A percentile compares a stretch with the other conserved stretches of the same genome.
These are phyloP conservation scores for Lucilia sericata DNA, from an alignment of 1,140 invertebrate species.

Conservation along the genomic window DNA sequence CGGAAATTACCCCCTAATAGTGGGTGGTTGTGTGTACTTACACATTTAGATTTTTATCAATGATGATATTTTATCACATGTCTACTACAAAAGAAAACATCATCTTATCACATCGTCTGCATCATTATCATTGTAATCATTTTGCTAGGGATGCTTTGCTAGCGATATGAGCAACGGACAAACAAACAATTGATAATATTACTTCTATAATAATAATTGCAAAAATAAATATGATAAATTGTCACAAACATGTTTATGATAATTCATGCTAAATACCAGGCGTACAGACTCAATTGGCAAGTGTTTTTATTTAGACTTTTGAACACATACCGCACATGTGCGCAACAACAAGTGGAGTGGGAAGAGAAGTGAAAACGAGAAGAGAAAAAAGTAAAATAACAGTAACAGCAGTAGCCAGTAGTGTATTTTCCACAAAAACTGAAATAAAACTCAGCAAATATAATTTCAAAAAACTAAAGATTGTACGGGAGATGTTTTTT, in stretches of 20 bases:
- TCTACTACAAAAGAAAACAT: not conserved
- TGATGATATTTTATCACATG: not conserved
- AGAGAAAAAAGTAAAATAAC: constrained; percentile 12
- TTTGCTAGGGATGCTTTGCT: not conserved
- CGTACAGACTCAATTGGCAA: not conserved
- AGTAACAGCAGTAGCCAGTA: constrained; percentile 21
- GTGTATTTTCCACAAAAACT: not conserved
- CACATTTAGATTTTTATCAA: not conserved
- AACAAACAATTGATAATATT: not conserved
- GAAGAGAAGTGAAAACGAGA: not conserved
- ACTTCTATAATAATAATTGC: no score
- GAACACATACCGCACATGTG: not conserved
- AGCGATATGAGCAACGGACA: not conserved
- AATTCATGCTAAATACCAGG: constrained; percentile 43
- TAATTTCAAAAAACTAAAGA: no score
- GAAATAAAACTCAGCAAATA: not conserved
- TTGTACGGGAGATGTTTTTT: no score
- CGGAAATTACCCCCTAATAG: not conserved
- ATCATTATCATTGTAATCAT: not conserved
- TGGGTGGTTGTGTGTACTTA: not conserved
- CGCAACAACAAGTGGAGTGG: not conserved
- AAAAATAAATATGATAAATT: not conserved
- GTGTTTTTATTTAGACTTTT: not conserved
- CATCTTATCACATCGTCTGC: not conserved
- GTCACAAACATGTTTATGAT: constrained; percentile 43